Evolutionary conservation across 1,140 invertebrate genomes (phyloP).

Genomic region (Pomacea maculata): DNA sequence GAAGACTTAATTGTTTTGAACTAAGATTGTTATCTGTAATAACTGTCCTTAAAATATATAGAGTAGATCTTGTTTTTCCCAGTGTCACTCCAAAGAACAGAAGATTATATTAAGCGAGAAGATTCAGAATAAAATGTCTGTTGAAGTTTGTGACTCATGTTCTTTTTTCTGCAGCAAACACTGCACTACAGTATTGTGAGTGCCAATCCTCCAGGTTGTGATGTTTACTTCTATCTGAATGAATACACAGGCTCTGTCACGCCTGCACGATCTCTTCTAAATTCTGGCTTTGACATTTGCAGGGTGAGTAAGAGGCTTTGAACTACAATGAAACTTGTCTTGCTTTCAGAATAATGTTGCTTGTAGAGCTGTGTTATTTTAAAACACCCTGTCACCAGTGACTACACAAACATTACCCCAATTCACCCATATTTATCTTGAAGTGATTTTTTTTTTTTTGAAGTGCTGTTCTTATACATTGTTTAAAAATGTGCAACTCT

Average conservation of each 20-base stretch:
- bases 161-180: constrained; percentile 11
- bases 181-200: not conserved
- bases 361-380: too few relatives aligned
- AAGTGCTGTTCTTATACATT: too few relatives aligned
- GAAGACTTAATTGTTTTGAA: too few relatives aligned
- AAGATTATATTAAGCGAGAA: not conserved
- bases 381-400: too few relatives aligned
- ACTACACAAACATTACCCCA: too few relatives aligned
- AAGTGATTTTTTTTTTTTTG: too few relatives aligned
- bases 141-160: not conserved
- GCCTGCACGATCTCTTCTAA: constrained; percentile 1
- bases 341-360: too few relatives aligned
- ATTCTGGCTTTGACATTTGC: constrained; percentile 9
- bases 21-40: too few relatives aligned
- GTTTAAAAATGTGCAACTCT: too few relatives aligned
- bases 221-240: constrained; percentile 13
- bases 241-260: not conserved
- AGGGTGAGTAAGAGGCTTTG: constrained; percentile 5
- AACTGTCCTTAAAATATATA: too few relatives aligned
- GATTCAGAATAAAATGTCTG: constrained; percentile 13
- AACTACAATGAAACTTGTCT: too few relatives aligned
- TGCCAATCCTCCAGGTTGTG: constrained; percentile 1
- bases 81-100: not conserved
- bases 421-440: too few relatives aligned
- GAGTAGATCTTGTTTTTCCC: not conserved